Base-by-base conservation (phyloP, 2,888 invertebrate genomes). In the Drosophila nr. fundita region DNA sequence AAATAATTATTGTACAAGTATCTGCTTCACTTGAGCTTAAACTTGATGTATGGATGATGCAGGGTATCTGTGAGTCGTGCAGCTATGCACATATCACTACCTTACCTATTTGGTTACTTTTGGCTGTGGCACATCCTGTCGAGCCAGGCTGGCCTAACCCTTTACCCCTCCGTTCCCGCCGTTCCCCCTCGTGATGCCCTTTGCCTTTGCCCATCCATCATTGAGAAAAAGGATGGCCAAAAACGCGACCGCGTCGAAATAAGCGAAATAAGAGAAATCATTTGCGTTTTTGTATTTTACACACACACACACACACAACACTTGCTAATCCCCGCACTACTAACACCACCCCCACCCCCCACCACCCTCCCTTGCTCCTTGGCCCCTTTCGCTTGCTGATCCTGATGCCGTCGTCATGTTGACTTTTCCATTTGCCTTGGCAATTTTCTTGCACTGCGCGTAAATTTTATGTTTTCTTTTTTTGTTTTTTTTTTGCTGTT, bases 381-480 rank as follows among this genome's bases (percentile, higher is more conserved):
- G 18, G 38, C 52, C 10, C 36, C 24, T 27, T 71, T 53, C 68
- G 66, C 68, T 67, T 73, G 69, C 80, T 74, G 73, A 76, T 80
- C 74, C 80, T 68, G 66, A 24, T 55, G 36, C 68, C 62, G 52
- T 75, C 74, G 52, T 78, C 77, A 54, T 89, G 85, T 86, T 89
- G 85, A 89, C 87, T 86, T 89, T 89, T 87, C 76, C 87, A 78
- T 85, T 88, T 86, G 83, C 85, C 83, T 87, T 80, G 78, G 84
- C 83, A 86, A 89, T 83, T 82, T 76, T 66, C 82, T 79, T 80
- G 80, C 82, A 75, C 72, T 68, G 76, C 65, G 52, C 71, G 54
- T 76, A 24, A 6, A 36, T 13, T 49, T 49, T 27, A 18, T 29
- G 15, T 10, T 29, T 18, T 27, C 18, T 4, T 15, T 18, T 18